Evolutionary conservation across 2,113 vertebrate species (phyloP), one percentile per base, ranked within the genome.

Genomic region (Gobio gobio): DNA sequence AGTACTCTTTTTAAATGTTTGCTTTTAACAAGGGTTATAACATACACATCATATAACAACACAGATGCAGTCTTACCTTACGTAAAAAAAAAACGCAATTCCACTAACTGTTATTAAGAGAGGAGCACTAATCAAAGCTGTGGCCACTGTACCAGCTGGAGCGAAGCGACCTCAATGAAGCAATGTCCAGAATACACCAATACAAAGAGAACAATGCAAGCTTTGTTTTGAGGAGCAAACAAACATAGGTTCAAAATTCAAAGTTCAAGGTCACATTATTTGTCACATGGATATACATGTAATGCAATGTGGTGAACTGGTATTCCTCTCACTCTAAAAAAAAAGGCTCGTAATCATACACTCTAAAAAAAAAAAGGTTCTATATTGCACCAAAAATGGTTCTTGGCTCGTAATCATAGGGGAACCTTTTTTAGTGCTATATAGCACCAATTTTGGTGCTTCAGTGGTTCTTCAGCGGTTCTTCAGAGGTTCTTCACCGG

Each of bases 161-260:
- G 40, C 85, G 85, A 78, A 83, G 51, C 54, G 24, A 81, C 22
- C 90, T 88, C 79, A 85, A 89, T 91, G 89, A 89, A 86, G 82
- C 84, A 87, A 86, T 87, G 90, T 89, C 91, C 86, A 89, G 89
- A 91, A 93, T 56, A 58, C 45, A 47, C 45, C 22, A 36, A 79
- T 59, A 82, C 81, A 85, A 86, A 77, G 80, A 77, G 75, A 66
- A 93, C 89, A 90, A 93, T 74, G 68, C 89, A 83, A 90, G 88
- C 90, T 90, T 92, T 93, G 92, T 76, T 86, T 43, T 22, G 22
- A 63, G 2, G 91, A 85, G 78, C 77, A 88, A 87, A 87, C 79
- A 76, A 78, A 89, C 90, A 86, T 54, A 6, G 54, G 7, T 22
- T 56, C 51, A 54, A 47, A 3, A 5, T 45, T 45, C 45, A 13